Percentiles rank a stretch among this genome's conserved stretches.
Conservation (phyloP, 2,797 vertebrate genomes). For the Hydrocynus forskahlii region DNA sequence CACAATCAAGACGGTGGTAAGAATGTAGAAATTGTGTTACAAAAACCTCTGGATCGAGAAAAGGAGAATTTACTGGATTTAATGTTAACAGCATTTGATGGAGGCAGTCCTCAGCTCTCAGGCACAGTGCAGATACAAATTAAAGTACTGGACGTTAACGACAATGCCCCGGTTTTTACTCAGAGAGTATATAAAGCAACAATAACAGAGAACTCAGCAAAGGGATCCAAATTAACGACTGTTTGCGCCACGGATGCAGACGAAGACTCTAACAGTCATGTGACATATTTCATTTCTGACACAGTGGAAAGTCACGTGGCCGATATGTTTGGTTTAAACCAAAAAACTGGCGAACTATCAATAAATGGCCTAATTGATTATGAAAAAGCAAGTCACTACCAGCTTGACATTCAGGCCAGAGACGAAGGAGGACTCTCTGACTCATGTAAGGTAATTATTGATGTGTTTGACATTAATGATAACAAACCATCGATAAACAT, state of each 20-base stretch:
- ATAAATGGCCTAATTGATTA: conserved; percentile 65
- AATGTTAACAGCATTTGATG: conserved; percentile 68
- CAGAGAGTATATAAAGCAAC: conserved; percentile 66
- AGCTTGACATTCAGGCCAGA: conserved; percentile 75
- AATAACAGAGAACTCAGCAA: conserved; percentile 64
- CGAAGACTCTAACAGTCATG: conserved; percentile 63
- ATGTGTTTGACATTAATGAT: conserved; percentile 86
- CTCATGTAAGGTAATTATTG: conserved; percentile 75
- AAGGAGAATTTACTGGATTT: conserved; percentile 60
- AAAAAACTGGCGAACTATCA: conserved; percentile 46
- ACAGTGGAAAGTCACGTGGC: conserved; percentile 26
- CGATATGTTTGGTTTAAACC: conserved; percentile 60
- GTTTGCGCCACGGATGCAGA: conserved; percentile 73
- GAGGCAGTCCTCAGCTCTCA: conserved; percentile 68
- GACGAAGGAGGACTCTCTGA: conserved; percentile 78
- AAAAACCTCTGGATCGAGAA: conserved; percentile 70
- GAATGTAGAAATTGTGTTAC: conserved; percentile 72
- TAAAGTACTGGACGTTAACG: conserved; percentile 69
- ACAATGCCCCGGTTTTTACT: conserved; percentile 74
- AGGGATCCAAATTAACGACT: conserved; percentile 59
- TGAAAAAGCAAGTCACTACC: conserved; percentile 72
- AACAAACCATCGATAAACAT: conserved; percentile 80
- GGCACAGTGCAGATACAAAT: conserved; percentile 69
- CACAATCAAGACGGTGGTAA: conserved; percentile 63
- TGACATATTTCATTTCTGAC: conserved; percentile 66